Evolutionary conservation across 35 echinoderm and acorn worm species (phyloP).

Genomic region (Apostichopus californicus): DNA sequence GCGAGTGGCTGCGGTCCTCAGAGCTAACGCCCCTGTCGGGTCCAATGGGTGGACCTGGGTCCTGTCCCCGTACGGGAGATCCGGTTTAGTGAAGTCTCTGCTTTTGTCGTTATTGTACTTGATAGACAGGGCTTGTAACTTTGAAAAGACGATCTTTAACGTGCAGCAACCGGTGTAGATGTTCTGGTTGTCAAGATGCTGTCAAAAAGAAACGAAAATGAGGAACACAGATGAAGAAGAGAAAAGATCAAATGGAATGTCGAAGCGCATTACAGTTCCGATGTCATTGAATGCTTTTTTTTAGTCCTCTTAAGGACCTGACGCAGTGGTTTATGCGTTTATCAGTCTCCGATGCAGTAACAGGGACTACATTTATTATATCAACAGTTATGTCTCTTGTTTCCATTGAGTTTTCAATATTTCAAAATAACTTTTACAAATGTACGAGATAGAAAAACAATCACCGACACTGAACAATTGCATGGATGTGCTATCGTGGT

Average conservation of each 20-base stretch:
- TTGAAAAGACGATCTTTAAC: conserved; percentile 90
- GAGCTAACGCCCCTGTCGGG: conserved; percentile 26
- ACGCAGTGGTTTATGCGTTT: no score
- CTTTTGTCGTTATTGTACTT: conserved; percentile 99
- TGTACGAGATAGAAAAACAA: no score
- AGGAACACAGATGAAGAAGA: not conserved
- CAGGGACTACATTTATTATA: no score
- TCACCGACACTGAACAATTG: no score
- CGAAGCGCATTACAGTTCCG: no score
- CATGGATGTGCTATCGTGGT: no score
- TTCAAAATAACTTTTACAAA: no score
- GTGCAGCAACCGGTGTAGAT: conserved; percentile 98
- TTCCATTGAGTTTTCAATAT: no score
- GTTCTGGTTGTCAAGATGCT: conserved; percentile 93
- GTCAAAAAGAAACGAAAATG: not conserved
- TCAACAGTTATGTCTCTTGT: no score
- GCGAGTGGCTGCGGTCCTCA: not conserved
- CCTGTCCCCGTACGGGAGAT: conserved; percentile 84
- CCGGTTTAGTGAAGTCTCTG: conserved; percentile 87
- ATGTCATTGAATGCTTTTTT: no score
- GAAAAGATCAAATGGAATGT: not conserved
- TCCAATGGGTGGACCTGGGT: conserved; percentile 27
- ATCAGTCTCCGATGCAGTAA: no score
- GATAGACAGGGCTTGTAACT: conserved; percentile 80
- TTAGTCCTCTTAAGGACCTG: no score